Percentiles rank a stretch among this genome's conserved stretches.
These are phyloP conservation scores for Streptopelia turtur DNA, from an alignment of 2,797 vertebrate genomes.

Conservation along the genomic window DNA sequence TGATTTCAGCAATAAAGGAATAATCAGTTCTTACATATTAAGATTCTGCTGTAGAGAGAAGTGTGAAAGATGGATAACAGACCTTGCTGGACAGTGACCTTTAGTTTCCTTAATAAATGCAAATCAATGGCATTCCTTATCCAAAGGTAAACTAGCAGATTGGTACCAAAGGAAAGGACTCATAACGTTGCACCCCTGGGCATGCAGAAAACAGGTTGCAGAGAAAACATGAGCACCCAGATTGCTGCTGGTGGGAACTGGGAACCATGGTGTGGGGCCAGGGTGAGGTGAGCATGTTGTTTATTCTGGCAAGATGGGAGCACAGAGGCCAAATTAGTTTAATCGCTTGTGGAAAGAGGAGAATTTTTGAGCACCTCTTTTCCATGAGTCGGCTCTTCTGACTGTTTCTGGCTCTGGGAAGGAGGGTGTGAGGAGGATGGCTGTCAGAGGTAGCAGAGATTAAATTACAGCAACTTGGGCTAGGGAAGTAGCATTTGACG, in stretches of 20 bases:
- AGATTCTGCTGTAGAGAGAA: not conserved
- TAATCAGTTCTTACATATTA: not conserved
- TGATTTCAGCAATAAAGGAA: not conserved
- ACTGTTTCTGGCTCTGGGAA: not conserved
- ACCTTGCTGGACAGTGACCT: not conserved
- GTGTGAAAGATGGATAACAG: not conserved
- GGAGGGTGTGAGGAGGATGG: not conserved
- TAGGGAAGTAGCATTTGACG: not conserved
- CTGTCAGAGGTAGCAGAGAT: not conserved
- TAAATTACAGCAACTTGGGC: not conserved
- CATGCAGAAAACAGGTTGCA: not conserved
- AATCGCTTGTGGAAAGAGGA: not conserved
- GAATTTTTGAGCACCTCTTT: not conserved
- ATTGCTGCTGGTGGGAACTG: not conserved
- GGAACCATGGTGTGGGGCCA: not conserved
- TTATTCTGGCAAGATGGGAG: not conserved
- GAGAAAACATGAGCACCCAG: not conserved
- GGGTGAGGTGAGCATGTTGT: not conserved
- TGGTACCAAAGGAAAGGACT: not conserved
- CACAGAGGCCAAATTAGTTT: not conserved
- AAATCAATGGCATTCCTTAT: not conserved
- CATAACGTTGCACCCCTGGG: accelerated
- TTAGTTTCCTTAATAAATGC: conserved; percentile 4
- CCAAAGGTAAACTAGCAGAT: not conserved
- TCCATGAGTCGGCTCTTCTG: not conserved